Evolutionary conservation across 30 jellyfish, hydroid and myxozoan species (phyloP).

Genomic region (Calvadosia cruxmelitensis): DNA sequence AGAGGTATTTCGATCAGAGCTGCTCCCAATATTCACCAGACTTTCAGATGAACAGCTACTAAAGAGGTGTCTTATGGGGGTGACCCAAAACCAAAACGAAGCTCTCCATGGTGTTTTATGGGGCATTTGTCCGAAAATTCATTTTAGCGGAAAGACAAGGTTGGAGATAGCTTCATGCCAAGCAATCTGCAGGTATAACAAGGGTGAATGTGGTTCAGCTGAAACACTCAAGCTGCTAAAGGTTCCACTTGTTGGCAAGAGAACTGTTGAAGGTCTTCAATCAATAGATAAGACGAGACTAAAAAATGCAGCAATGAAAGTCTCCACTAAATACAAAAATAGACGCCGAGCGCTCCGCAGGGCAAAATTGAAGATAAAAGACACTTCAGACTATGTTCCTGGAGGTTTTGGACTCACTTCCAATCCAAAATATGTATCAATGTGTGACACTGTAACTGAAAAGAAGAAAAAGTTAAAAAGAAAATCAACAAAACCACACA

Average conservation of each 20-base stretch:
- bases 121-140: slow-evolving; percentile 30
- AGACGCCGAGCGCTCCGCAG: slow-evolving; percentile 13
- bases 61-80: slow-evolving; percentile 11
- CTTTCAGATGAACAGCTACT: slow-evolving; percentile 7
- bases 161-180: slow-evolving; percentile 5
- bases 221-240: slow-evolving; percentile 4
- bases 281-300: slow-evolving; percentile 13
- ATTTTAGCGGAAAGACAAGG: slow-evolving; percentile 9
- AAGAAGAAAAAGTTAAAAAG: neutral
- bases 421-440: neutral
- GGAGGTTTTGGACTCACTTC: slow-evolving; percentile 3
- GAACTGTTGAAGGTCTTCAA: slow-evolving; percentile 17
- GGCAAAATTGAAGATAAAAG: neutral
- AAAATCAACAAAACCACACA: neutral
- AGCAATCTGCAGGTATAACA: slow-evolving; percentile 10
- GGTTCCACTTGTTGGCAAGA: slow-evolving; percentile 3
- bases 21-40: slow-evolving; percentile 7
- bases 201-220: neutral
- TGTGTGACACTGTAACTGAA: slow-evolving; percentile 2
- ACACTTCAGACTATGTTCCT: too few species aligned
- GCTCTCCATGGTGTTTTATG: slow-evolving; percentile 23
- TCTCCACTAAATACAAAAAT: neutral
- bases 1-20: slow-evolving; percentile 3
- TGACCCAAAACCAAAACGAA: slow-evolving; percentile 22
- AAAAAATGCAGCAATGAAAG: slow-evolving; percentile 8